Base-by-base conservation (phyloP, 2,888 invertebrate genomes). In the Ormyrus pomaceus region DNA sequence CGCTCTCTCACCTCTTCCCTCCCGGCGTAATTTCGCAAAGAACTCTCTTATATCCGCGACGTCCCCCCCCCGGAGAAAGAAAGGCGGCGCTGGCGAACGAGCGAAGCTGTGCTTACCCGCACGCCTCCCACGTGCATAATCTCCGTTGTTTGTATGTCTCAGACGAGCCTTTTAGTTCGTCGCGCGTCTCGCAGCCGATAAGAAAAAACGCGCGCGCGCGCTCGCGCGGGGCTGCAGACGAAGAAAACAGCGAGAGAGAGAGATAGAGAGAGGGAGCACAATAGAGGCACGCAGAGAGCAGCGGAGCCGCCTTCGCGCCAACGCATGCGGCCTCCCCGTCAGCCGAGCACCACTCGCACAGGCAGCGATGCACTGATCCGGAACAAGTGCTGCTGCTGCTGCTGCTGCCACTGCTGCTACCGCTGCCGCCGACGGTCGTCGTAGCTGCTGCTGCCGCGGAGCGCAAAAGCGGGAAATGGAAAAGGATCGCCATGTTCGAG, bases 401-500 rank as follows among this genome's bases (percentile, higher is more conserved):
- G 19, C 19, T 2, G 19, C 19, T 2, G 19, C 19, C 19, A 13
- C 81, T 74, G 19, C 19, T 19, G 19, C 19, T 19, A 2, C 19
- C 19, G 19, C 19, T 2, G 19, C 19, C 19, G 82, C 73, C 81
- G 56, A 65, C 2, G 62, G 51, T 70, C 66, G 34, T 50, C 62
- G 55, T 65, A 72, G 50, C 72, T 69, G 61, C 19, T 19, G 19
- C 19, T 19, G 19, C 34, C 51, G 19, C n/a, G 51, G 46, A 86
- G 78, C 83, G 82, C 81, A 81, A 72, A 81, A 83, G 55, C 71
- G 81, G 86, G 86, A 87, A 85, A 89, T 89, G 89, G 89, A 89
- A 84, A 88, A 88, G 87, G 88, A 89, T 84, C 88, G 84, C 78
- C 85, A 87, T 85, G 85, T 84, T 77, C 87, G 86, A 87, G 89